phyloP scores from a whole-genome alignment of 64 coral and sea anemone genomes.

The Stichodactyla mertensii region DNA sequence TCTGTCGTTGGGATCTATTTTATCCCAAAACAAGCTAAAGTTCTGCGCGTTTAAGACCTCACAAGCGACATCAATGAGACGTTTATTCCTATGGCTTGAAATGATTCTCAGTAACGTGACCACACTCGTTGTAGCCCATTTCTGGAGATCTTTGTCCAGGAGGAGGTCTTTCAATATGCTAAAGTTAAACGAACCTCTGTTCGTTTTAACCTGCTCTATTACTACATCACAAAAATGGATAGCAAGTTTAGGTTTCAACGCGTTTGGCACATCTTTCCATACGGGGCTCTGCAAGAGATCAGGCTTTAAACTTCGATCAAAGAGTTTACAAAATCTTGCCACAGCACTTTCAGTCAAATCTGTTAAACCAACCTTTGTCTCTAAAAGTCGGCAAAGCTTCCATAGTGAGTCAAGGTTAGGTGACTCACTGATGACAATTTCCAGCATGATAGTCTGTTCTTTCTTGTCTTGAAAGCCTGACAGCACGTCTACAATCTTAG shows the following conservation, averaged over 20 bases:
- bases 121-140: background rate
- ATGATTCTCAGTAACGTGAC: background rate
- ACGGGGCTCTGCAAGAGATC: constrained; percentile 12
- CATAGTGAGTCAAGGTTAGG: constrained; percentile 24
- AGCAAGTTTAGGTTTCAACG: constrained; percentile 14
- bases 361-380: no score
- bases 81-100: background rate
- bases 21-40: background rate
- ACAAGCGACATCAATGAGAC: background rate
- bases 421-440: background rate
- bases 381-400: background rate
- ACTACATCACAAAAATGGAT: constrained; percentile 18
- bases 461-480: background rate
- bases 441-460: background rate
- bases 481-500: background rate
- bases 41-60: background rate
- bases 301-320: background rate
- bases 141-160: constrained; percentile 17
- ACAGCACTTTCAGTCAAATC: background rate
- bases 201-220: background rate
- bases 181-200: background rate
- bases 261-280: constrained; percentile 25
- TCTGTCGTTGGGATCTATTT: background rate
- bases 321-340: background rate
- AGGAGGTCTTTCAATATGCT: background rate